These are phyloP conservation scores for Nasua narica DNA, from an alignment of 2,797 vertebrate genomes.

Conservation along the genomic window DNA sequence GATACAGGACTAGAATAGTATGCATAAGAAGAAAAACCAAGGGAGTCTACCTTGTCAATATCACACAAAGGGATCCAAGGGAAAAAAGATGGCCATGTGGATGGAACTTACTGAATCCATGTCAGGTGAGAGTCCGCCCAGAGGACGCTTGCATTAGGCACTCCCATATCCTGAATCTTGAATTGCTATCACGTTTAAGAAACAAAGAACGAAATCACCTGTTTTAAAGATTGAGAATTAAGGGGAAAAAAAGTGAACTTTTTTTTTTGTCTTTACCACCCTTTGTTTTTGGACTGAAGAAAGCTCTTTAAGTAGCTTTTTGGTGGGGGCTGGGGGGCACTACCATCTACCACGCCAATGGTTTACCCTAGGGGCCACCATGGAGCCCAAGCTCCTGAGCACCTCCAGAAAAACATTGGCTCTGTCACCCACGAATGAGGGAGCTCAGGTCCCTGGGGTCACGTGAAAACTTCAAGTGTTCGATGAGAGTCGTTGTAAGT, in stretches of 20 bases:
- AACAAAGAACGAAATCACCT: not conserved
- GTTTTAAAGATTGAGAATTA: not conserved
- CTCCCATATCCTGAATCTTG: not conserved
- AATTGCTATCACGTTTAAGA: not conserved
- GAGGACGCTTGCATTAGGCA: not conserved
- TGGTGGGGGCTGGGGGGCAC: too few relatives aligned
- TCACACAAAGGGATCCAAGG: not conserved
- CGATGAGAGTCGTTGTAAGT: not conserved
- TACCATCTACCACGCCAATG: fast-evolving
- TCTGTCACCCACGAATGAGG: not conserved
- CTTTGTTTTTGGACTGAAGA: not conserved
- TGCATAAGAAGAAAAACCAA: not conserved
- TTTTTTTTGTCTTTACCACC: not conserved
- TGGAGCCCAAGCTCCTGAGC: fast-evolving
- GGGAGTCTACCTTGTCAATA: not conserved
- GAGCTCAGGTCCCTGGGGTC: not conserved
- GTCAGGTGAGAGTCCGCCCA: not conserved
- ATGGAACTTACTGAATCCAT: not conserved
- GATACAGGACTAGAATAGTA: not conserved
- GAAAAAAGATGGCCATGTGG: not conserved
- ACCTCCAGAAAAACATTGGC: not conserved
- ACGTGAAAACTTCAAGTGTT: not conserved
- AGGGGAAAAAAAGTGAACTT: not conserved
- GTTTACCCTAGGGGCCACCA: fast-evolving
- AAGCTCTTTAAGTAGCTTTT: not conserved